Percentiles rank a stretch among this genome's conserved stretches.
Conservation (phyloP, 1,140 invertebrate genomes). For the Sitobion miscanthi region DNA sequence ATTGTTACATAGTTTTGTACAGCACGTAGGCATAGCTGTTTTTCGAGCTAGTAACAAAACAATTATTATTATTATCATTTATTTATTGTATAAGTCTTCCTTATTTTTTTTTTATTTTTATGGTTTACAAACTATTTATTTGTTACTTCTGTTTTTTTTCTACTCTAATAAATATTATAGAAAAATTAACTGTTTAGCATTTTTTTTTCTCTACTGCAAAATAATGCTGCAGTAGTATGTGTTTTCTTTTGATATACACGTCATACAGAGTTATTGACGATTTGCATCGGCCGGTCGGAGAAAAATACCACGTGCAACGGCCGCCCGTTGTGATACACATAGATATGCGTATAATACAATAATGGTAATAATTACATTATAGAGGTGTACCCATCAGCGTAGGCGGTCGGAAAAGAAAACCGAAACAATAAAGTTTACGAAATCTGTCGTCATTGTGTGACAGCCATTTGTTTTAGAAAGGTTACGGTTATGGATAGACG, state of each 20-base stretch:
- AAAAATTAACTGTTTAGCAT: not conserved
- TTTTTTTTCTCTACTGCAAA: not conserved
- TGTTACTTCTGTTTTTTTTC: constrained; percentile 21
- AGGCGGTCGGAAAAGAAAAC: constrained; percentile 35
- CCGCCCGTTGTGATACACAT: constrained; percentile 6
- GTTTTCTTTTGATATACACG: not conserved
- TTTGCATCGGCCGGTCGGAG: too few relatives aligned
- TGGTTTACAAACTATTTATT: not conserved
- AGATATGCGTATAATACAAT: not conserved
- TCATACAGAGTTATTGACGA: not conserved
- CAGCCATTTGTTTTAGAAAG: constrained; percentile 31
- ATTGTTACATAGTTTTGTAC: not conserved
- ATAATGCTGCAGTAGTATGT: not conserved
- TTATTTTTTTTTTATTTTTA: constrained; percentile 1
- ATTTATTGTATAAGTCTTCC: constrained; percentile 15
- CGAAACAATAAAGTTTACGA: constrained; percentile 50
- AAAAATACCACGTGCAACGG: not conserved
- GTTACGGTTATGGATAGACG: constrained; percentile 6
- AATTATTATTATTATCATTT: constrained; percentile 3
- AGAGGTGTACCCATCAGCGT: constrained; percentile 30
- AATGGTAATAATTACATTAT: not conserved
- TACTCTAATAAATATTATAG: constrained; percentile 29
- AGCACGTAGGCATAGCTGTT: not conserved
- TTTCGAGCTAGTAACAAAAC: not conserved
- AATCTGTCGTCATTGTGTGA: constrained; percentile 38